Conservation (phyloP, 2,888 invertebrate genomes). For the Tolmerus cingulatus region DNA sequence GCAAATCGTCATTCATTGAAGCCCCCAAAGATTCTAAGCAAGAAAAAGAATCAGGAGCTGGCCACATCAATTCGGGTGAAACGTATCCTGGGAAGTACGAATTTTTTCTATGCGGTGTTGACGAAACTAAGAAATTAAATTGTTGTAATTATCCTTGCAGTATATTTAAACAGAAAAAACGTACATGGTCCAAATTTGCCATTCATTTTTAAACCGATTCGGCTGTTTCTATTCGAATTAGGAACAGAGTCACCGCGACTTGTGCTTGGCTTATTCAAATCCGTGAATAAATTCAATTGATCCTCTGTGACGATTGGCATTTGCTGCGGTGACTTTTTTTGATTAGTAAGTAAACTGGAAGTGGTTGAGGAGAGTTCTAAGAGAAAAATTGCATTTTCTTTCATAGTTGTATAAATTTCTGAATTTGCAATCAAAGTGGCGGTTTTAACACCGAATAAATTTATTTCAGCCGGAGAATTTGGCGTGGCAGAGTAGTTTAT, state of each 20-base stretch:
- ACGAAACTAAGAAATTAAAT: conserved; percentile 47
- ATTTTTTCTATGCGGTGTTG: conserved; percentile 59
- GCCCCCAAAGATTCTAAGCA: conserved; percentile 62
- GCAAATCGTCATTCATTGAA: conserved; percentile 59
- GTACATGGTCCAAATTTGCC: conserved; percentile 51
- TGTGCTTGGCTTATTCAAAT: conserved; percentile 61
- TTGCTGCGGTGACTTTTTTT: conserved; percentile 60
- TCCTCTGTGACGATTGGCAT: conserved; percentile 63
- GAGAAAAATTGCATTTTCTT: conserved; percentile 93
- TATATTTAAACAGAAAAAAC: neutral
- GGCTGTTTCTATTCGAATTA: conserved; percentile 56
- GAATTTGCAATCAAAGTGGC: conserved; percentile 61
- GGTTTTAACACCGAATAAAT: conserved; percentile 61
- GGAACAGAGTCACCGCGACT: conserved; percentile 58
- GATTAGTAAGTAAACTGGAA: conserved; percentile 50
- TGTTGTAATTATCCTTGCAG: neutral
- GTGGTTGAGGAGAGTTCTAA: conserved; percentile 83
- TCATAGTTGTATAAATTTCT: conserved; percentile 72
- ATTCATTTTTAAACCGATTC: conserved; percentile 57
- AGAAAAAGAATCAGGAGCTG: conserved; percentile 62
- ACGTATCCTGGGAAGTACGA: conserved; percentile 55
- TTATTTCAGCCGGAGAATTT: conserved; percentile 62
- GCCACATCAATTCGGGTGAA: conserved; percentile 61
- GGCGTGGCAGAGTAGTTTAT: conserved; percentile 58
- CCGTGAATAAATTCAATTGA: conserved; percentile 58